These are phyloP conservation scores for Drosophila borealis DNA, from an alignment of 2,888 invertebrate species.

Conservation along the genomic window DNA sequence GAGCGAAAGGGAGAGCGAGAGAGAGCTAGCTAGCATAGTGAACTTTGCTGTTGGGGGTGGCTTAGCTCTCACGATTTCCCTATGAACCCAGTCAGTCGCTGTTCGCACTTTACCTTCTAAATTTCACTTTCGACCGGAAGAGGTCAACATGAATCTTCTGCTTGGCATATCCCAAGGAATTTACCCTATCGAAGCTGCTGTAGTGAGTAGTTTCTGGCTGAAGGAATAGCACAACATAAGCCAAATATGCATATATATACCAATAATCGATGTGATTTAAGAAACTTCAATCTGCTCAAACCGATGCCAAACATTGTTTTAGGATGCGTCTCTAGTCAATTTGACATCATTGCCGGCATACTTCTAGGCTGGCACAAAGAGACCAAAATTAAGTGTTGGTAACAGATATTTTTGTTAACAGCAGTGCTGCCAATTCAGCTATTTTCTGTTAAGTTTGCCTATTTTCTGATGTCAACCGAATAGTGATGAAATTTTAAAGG, in stretches of 20 bases:
- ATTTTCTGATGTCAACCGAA: too few relatives aligned
- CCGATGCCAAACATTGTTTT: background rate
- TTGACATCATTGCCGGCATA: slow-evolving; percentile 1
- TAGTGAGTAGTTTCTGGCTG: too few relatives aligned
- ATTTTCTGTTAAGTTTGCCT: too few relatives aligned
- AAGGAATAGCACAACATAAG: too few relatives aligned
- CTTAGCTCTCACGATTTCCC: slow-evolving; percentile 15
- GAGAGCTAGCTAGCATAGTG: background rate
- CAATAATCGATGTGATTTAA: too few relatives aligned
- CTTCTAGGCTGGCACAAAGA: background rate
- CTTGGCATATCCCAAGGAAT: too few relatives aligned
- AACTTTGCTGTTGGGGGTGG: slow-evolving; percentile 19
- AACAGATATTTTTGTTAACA: too few relatives aligned
- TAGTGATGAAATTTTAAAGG: too few relatives aligned
- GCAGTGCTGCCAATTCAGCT: too few relatives aligned
- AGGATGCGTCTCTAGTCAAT: background rate
- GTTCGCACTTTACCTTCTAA: background rate
- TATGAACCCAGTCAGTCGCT: background rate
- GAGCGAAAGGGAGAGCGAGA: background rate
- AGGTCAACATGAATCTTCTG: background rate
- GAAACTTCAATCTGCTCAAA: background rate
- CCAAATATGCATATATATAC: background rate
- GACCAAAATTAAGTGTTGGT: too few relatives aligned
- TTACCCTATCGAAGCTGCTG: too few relatives aligned
- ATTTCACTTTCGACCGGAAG: background rate